Percentiles rank a stretch among this genome's conserved stretches.
Evolutionary conservation across 2,113 vertebrate genomes (phyloP).

Genomic region (Clupea harengus): DNA sequence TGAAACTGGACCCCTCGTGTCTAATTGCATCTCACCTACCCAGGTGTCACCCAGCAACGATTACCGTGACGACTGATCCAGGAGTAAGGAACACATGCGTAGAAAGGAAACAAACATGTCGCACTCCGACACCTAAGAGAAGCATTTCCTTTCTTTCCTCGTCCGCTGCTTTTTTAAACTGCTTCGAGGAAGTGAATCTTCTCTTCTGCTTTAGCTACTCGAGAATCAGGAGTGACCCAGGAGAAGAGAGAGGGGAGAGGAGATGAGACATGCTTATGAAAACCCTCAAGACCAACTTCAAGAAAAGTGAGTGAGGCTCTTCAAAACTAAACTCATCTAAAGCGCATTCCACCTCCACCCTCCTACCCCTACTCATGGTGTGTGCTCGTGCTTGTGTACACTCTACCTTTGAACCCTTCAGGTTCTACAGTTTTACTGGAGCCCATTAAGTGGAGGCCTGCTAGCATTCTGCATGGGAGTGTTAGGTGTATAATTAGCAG

Average conservation of each 20-base stretch:
- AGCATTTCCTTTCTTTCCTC: neutral
- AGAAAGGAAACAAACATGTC: conserved; percentile 13
- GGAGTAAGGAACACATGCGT: conserved; percentile 3
- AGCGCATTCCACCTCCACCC: neutral
- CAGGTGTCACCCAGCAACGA: conserved; percentile 54
- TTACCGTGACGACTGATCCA: conserved; percentile 31
- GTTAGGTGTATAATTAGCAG: conserved; percentile 7
- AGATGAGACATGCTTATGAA: neutral
- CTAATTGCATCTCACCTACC: neutral
- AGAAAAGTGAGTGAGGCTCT: neutral
- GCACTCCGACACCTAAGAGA: neutral
- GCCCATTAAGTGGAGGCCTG: neutral
- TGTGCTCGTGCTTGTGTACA: neutral
- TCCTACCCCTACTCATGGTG: neutral
- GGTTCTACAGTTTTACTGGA: neutral
- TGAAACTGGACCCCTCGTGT: neutral
- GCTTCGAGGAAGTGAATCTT: neutral
- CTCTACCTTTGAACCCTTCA: neutral
- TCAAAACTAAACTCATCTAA: neutral
- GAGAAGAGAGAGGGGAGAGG: neutral
- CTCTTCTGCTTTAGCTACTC: neutral
- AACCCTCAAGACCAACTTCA: neutral
- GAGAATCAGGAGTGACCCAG: too few relatives aligned
- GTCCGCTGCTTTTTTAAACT: neutral
- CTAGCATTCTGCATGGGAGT: neutral